phyloP scores from a whole-genome alignment of 2,888 invertebrate genomes.

The Thereva unica region DNA sequence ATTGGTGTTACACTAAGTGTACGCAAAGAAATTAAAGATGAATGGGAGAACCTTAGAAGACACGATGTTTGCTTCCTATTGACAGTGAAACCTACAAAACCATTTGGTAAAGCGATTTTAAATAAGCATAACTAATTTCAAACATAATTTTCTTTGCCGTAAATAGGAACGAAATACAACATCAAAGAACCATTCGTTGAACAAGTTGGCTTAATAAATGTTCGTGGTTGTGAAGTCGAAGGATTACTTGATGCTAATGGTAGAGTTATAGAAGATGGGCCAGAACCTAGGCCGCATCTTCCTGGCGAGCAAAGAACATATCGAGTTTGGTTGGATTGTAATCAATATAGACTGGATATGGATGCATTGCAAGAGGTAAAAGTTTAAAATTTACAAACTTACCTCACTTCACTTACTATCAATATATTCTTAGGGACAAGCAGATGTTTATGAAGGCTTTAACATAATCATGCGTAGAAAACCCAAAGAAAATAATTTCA shows the following conservation, averaged over 20 bases:
- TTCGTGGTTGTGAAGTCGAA: slow-evolving; percentile 97
- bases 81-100: slow-evolving; percentile 81
- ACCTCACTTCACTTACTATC: slow-evolving; percentile 3
- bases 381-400: neutral
- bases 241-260: slow-evolving; percentile 97
- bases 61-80: slow-evolving; percentile 98
- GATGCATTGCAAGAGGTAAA: slow-evolving; percentile 77
- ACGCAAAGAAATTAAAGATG: slow-evolving; percentile 86
- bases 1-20: slow-evolving; percentile 91
- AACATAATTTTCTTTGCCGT: neutral
- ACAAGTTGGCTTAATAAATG: slow-evolving; percentile 88
- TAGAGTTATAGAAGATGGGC: slow-evolving; percentile 94
- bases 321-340: slow-evolving; percentile 92
- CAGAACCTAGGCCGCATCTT: slow-evolving; percentile 83
- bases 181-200: slow-evolving; percentile 84
- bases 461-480: slow-evolving; percentile 97
- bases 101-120: slow-evolving; percentile 68
- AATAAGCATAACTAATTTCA: neutral
- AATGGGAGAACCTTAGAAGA: slow-evolving; percentile 95
- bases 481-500: slow-evolving; percentile 99
- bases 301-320: slow-evolving; percentile 90
- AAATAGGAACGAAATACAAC: slow-evolving; percentile 75
- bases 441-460: slow-evolving; percentile 87
- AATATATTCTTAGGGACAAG: slow-evolving; percentile 54
- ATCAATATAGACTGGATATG: slow-evolving; percentile 94